Conservation (phyloP, 1,140 invertebrate species). For the Papilio machaon region DNA sequence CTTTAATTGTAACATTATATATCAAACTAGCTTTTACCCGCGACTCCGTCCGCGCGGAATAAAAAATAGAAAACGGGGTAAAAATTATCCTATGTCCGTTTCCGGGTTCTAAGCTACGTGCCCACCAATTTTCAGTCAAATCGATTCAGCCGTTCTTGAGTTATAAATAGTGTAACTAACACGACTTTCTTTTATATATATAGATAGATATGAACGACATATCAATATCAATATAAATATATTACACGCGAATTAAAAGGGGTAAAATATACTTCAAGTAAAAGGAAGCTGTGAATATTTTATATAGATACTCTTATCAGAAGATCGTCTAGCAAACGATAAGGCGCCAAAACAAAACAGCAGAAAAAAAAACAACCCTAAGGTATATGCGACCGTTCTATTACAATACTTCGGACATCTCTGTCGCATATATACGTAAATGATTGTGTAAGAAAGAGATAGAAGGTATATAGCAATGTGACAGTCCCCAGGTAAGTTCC, state of each 20-base stretch:
- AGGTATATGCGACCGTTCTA: slow-evolving; percentile 61
- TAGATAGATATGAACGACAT: background rate
- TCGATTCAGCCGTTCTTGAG: no score
- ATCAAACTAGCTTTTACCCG: no score
- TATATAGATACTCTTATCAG: slow-evolving; percentile 61
- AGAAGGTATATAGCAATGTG: slow-evolving; percentile 59
- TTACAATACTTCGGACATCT: slow-evolving; percentile 60
- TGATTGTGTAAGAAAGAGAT: slow-evolving; percentile 48
- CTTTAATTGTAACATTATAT: no score
- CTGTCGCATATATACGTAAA: slow-evolving; percentile 44
- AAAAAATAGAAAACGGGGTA: no score
- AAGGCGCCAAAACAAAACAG: slow-evolving; percentile 73
- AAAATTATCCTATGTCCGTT: no score
- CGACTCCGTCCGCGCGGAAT: no score
- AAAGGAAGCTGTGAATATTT: slow-evolving; percentile 19
- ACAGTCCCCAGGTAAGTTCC: slow-evolving; percentile 69
- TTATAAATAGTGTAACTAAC: no score
- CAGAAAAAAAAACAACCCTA: slow-evolving; percentile 61
- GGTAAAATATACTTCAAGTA: background rate
- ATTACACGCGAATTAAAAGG: slow-evolving; percentile 11
- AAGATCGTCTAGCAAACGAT: slow-evolving; percentile 60
- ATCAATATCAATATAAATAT: background rate
- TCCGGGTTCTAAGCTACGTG: no score
- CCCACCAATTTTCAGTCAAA: no score
- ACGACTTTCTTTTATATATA: no score